Evolutionary conservation across 1,140 invertebrate genomes (phyloP).

Genomic region (Neotoxoptera formosana): DNA sequence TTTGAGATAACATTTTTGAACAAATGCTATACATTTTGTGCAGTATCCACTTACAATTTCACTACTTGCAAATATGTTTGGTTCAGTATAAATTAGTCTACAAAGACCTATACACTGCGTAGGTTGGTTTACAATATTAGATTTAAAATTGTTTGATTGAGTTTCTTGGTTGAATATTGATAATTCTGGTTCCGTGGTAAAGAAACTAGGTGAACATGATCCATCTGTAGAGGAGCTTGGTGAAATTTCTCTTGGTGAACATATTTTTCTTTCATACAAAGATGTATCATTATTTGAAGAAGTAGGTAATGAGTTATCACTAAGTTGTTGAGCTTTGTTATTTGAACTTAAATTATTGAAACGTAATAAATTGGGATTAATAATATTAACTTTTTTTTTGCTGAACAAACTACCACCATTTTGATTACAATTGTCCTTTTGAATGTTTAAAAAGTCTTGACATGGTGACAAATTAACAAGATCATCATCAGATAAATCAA

Average conservation of each 20-base stretch:
- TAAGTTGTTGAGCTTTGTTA: background rate
- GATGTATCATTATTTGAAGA: background rate
- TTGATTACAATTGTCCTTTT: background rate
- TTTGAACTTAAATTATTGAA: background rate
- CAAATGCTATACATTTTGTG: background rate
- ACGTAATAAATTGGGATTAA: background rate
- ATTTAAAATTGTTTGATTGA: background rate
- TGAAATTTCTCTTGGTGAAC: background rate
- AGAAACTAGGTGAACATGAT: background rate
- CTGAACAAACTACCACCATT: background rate
- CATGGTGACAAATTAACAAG: background rate
- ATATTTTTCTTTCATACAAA: background rate
- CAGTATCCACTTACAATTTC: slow-evolving; percentile 28
- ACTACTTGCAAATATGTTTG: background rate
- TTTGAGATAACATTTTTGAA: background rate
- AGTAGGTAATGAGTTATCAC: background rate
- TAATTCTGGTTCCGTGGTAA: background rate
- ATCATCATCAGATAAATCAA: background rate
- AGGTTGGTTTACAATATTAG: background rate
- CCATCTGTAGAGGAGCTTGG: background rate
- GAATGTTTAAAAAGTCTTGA: background rate
- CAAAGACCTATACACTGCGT: background rate
- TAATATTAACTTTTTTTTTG: background rate
- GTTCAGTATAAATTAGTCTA: background rate
- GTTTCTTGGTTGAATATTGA: background rate